These are phyloP conservation scores for Silurus asotus DNA, from an alignment of 2,113 vertebrate genomes.

Conservation along the genomic window DNA sequence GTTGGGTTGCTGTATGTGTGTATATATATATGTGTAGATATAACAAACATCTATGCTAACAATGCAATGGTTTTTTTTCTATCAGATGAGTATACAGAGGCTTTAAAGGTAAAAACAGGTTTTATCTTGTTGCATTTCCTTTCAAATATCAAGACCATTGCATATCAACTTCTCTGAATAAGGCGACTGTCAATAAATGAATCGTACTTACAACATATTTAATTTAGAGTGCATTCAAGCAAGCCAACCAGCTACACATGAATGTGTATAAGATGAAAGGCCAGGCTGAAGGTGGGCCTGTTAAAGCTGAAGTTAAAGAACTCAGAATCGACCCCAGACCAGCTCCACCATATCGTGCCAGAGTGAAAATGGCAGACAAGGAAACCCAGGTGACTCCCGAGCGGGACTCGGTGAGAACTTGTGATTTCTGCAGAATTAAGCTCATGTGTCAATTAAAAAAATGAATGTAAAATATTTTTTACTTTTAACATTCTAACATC, in stretches of 20 bases:
- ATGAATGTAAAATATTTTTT: neutral
- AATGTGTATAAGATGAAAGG: conserved; percentile 82
- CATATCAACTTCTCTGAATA: neutral
- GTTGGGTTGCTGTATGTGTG: neutral
- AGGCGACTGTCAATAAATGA: neutral
- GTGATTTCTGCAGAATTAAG: neutral
- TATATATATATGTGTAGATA: neutral
- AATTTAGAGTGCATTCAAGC: conserved; percentile 85
- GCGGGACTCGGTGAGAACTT: conserved; percentile 69
- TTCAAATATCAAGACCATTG: neutral
- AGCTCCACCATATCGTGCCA: conserved; percentile 71
- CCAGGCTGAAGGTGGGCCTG: conserved; percentile 59
- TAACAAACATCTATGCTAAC: neutral
- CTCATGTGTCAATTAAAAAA: neutral
- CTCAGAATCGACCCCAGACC: conserved; percentile 78
- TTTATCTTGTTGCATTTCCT: neutral
- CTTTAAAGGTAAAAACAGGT: conserved; percentile 83
- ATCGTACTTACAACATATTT: neutral
- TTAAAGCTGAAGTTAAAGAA: conserved; percentile 72
- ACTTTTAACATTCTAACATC: neutral
- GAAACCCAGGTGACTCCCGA: conserved; percentile 77
- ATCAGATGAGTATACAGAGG: conserved; percentile 96
- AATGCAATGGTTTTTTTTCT: neutral
- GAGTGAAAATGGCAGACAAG: conserved; percentile 79
- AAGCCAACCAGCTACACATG: conserved; percentile 89